These are phyloP conservation scores for Cossypha caffra DNA, from an alignment of 2,797 vertebrate species.

Conservation along the genomic window DNA sequence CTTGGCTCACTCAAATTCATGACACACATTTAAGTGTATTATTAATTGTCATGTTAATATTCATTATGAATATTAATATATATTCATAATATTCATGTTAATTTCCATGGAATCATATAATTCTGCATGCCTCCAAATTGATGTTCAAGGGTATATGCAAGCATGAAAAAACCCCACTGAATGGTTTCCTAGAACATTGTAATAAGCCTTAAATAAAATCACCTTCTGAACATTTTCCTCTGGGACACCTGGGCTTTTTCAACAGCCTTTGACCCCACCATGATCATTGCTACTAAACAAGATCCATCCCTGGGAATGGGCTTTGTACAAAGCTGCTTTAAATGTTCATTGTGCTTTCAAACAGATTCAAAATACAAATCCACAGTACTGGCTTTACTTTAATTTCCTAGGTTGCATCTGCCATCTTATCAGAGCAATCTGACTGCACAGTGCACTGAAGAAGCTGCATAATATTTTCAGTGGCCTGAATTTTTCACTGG, in stretches of 20 bases:
- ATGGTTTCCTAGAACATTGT: background rate
- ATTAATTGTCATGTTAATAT: conserved; percentile 59
- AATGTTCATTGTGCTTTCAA: conserved; percentile 12
- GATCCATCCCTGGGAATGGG: background rate
- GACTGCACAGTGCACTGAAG: background rate
- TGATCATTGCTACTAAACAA: background rate
- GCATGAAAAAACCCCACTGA: background rate
- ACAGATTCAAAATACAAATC: conserved; percentile 44
- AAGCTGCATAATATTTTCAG: background rate
- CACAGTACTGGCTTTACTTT: conserved; percentile 49
- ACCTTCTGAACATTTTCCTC: background rate
- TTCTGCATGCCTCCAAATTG: background rate
- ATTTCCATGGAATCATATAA: conserved; percentile 19
- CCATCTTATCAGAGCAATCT: conserved; percentile 29
- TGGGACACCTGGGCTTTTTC: background rate
- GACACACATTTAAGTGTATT: conserved; percentile 36
- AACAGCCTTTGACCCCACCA: background rate
- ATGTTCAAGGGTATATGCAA: background rate
- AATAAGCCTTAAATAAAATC: background rate
- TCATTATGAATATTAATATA: background rate
- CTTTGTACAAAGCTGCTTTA: conserved; percentile 37
- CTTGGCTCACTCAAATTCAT: conserved; percentile 24
- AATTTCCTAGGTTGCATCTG: conserved; percentile 60
- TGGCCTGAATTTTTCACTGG: conserved; percentile 6
- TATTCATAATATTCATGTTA: background rate